Conservation (phyloP, 2,113 vertebrate genomes). For the Megaptera novaeangliae region DNA sequence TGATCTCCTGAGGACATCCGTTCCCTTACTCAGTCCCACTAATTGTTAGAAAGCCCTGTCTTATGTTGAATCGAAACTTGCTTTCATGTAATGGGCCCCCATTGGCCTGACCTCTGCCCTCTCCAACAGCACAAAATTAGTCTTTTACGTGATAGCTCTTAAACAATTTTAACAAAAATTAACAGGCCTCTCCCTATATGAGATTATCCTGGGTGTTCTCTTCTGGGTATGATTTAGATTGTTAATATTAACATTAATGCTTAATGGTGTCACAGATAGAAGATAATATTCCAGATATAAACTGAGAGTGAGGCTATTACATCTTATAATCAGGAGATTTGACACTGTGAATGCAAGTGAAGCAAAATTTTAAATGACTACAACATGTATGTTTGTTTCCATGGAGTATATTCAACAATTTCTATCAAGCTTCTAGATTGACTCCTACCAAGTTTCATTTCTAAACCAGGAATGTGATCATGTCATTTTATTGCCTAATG, state of each 20-base stretch:
- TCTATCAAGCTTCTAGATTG: not conserved
- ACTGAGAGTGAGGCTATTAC: not conserved
- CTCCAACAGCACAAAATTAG: not conserved
- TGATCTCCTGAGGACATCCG: constrained; percentile 35
- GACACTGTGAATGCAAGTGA: not conserved
- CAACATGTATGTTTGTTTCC: not conserved
- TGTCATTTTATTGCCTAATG: not conserved
- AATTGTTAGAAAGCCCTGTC: constrained; percentile 23
- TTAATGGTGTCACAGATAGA: not conserved
- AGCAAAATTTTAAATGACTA: not conserved
- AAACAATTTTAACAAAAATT: not conserved
- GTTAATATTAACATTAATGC: not conserved
- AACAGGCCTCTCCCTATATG: not conserved
- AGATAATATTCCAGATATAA: not conserved
- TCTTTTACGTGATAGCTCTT: not conserved
- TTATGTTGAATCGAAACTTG: constrained; percentile 17
- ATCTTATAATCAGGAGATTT: not conserved
- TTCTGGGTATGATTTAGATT: not conserved
- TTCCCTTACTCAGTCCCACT: not conserved
- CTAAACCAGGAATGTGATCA: not conserved
- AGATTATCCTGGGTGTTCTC: not conserved
- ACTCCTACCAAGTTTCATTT: not conserved
- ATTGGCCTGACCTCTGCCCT: not conserved
- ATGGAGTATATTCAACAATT: not conserved
- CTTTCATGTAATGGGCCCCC: not conserved